phyloP scores from a whole-genome alignment of 2,888 invertebrate genomes.

The Dendrolimus houi region DNA sequence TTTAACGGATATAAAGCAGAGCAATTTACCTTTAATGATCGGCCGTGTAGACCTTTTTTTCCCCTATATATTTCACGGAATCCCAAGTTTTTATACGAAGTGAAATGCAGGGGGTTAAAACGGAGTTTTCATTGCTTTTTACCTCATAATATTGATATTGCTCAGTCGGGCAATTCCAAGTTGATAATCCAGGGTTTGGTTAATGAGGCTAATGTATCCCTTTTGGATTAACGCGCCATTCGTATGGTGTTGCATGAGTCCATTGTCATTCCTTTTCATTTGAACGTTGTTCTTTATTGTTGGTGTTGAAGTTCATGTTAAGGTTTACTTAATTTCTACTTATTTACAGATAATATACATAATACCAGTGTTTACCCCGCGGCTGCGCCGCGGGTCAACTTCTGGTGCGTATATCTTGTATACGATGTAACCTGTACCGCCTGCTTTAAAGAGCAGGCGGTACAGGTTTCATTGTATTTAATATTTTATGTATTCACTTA shows the following conservation, averaged over 20 bases:
- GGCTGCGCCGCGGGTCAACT: too few species aligned
- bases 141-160: conserved; percentile 63
- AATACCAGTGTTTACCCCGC: too few species aligned
- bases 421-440: too few species aligned
- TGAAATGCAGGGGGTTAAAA: conserved; percentile 60
- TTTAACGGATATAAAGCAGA: conserved; percentile 57
- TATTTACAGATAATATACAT: too few species aligned
- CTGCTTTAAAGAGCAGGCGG: too few species aligned
- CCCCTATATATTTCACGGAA: conserved; percentile 59
- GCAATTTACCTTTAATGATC: conserved; percentile 66
- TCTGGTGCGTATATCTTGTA: too few species aligned
- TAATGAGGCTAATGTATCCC: conserved; percentile 58
- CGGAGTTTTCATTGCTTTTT: conserved; percentile 67
- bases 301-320: too few species aligned
- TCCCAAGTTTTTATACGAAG: conserved; percentile 63
- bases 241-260: conserved; percentile 35
- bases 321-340: too few species aligned
- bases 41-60: conserved; percentile 58
- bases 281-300: conserved; percentile 8
- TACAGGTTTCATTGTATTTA: too few species aligned
- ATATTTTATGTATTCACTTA: too few species aligned
- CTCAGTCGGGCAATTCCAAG: conserved; percentile 57
- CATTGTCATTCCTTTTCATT: conserved; percentile 42
- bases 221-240: conserved; percentile 44
- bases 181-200: conserved; percentile 63